Evolutionary conservation across 2,888 invertebrate genomes (phyloP), one percentile per base, ranked within the genome.

Genomic region (Acleris cristana): DNA sequence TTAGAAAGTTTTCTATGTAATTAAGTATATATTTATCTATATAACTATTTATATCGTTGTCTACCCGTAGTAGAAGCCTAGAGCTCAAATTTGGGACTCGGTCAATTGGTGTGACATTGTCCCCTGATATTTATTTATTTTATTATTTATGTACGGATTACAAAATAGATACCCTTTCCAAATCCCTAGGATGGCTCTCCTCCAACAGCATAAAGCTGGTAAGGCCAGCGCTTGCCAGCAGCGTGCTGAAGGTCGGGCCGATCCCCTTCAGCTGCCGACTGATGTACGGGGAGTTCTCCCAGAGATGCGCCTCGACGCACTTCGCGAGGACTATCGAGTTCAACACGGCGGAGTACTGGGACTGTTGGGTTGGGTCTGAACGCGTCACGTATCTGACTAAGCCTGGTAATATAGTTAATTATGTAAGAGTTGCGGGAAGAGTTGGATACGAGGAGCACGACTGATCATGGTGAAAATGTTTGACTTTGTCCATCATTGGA

Each of bases 211-310:
- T 88, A 77, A 97, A 95, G 60, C 94, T 94, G 0, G 93, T 94
- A 82, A 96, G 95, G 14, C 95, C 96, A 65, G 95, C 94, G 56
- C 94, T 92, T 0, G 94, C 95, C 7, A 97, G 84, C 40, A 94
- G 84, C 1, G 91, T 89, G 19, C 96, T 95, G 72, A 95, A 93
- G 0, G 94, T 94, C 10, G 94, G 93, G 1, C 96, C 96, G 70
- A 97, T 96, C 55, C 95, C 95, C 65, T 94, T 94, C 57, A 97
- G 84, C 80, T 97, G 97, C 75, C 94, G 94, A 69, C 95, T 92
- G 23, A 97, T 94, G 80, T 93, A 95, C 2, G 80, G 80, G 0
- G 96, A 96, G 81, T 96, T 95, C 78, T 96, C 96, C 97, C 97
- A 97, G 53, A 97, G 85, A 74, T 94, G 94, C 0, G 95, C 94